Evolutionary conservation across 2,113 vertebrate genomes (phyloP).

Genomic region (Silurus glanis): DNA sequence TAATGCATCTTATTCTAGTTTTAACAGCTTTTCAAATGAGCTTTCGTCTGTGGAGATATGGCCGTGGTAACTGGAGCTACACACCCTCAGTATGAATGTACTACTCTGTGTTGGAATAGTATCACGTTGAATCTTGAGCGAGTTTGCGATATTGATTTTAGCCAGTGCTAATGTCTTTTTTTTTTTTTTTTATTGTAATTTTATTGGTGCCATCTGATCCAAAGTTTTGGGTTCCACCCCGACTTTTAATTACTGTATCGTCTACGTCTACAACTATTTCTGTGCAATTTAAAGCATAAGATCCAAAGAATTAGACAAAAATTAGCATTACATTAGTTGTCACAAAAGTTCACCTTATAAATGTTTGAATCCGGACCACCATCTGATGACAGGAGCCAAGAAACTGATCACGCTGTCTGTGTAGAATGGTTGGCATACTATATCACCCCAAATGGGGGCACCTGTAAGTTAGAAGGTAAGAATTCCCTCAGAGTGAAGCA

Average conservation of each 20-base stretch:
- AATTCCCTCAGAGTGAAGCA: not conserved
- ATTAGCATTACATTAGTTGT: not conserved
- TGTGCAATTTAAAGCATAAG: slow-evolving; percentile 6
- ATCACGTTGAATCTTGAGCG: not conserved
- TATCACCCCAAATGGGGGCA: no score
- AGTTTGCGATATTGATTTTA: not conserved
- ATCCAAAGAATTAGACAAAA: not conserved
- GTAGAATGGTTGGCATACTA: not conserved
- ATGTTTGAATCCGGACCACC: not conserved
- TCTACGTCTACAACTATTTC: slow-evolving; percentile 20
- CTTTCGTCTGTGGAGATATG: slow-evolving; percentile 31
- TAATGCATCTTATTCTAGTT: slow-evolving; percentile 52
- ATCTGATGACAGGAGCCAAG: not conserved
- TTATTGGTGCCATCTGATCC: not conserved
- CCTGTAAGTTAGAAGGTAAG: not conserved
- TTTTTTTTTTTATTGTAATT: not conserved
- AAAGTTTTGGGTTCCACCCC: not conserved
- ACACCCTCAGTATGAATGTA: not conserved
- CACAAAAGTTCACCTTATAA: no score
- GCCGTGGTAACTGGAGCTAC: slow-evolving; percentile 12
- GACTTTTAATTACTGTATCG: not conserved
- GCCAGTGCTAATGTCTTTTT: not conserved
- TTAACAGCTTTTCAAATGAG: slow-evolving; percentile 47
- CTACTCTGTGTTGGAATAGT: not conserved
- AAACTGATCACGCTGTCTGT: not conserved